Conservation (phyloP, 2,113 vertebrate species). For the Zapus hudsonius region DNA sequence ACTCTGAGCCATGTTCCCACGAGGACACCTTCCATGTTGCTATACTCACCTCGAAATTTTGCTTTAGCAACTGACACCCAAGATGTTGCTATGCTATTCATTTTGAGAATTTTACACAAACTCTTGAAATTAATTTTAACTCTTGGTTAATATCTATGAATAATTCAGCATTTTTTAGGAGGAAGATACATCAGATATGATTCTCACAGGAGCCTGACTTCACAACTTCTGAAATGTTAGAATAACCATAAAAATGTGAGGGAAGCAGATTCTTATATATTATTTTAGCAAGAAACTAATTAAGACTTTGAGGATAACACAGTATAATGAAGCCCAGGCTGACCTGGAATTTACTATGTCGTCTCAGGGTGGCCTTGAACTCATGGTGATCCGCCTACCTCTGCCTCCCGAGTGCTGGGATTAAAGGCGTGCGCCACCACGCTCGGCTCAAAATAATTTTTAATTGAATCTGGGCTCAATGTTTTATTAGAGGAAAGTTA, state of each 20-base stretch:
- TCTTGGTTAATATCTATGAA: conserved; percentile 18
- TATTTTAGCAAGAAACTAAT: neutral
- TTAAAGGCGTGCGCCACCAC: no score
- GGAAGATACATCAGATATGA: neutral
- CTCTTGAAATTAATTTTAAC: conserved; percentile 46
- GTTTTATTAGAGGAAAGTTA: neutral
- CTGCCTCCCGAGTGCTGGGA: no score
- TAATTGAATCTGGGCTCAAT: conserved; percentile 7
- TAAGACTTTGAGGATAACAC: neutral
- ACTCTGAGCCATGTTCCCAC: neutral
- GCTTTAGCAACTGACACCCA: conserved; percentile 8
- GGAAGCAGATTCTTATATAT: neutral
- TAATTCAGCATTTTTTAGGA: conserved; percentile 12
- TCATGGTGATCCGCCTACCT: no score
- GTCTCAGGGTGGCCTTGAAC: no score
- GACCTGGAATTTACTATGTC: no score
- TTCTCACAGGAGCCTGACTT: neutral
- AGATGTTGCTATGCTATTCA: neutral
- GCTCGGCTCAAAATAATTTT: conserved; percentile 40
- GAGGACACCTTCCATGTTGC: neutral
- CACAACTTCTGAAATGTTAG: conserved; percentile 19
- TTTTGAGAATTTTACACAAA: conserved; percentile 29
- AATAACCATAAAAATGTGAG: conserved; percentile 13
- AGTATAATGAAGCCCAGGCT: neutral
- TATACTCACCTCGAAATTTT: neutral